Percentiles rank a stretch among this genome's conserved stretches.
Conservation (phyloP, 2,797 vertebrate genomes). For the Caiman crocodilus region DNA sequence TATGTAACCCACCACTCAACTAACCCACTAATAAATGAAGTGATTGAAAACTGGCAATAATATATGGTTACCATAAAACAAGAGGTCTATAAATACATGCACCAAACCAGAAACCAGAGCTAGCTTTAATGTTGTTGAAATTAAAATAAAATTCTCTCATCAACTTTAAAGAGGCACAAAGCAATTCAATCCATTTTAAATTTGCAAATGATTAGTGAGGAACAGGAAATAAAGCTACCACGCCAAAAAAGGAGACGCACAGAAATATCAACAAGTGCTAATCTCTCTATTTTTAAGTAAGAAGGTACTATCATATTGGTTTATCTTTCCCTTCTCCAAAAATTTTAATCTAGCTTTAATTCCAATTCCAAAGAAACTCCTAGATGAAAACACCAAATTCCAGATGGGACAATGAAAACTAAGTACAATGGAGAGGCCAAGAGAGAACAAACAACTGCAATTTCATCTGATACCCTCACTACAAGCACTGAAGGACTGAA, state of each 20-base stretch:
- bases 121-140: not conserved
- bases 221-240: not conserved
- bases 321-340: not conserved
- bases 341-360: not conserved
- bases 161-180: not conserved
- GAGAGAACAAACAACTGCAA: not conserved
- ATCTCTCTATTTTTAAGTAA: not conserved
- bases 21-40: not conserved
- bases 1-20: not conserved
- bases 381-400: not conserved
- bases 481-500: not conserved
- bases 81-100: not conserved
- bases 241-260: not conserved
- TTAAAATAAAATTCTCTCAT: not conserved
- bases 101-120: accelerated
- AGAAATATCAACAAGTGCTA: not conserved
- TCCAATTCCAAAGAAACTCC: not conserved
- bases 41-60: not conserved
- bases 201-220: not conserved
- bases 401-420: accelerated
- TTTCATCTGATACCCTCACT: not conserved
- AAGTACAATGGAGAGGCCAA: not conserved
- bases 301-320: not conserved
- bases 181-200: not conserved
- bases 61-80: not conserved